phyloP scores from a whole-genome alignment of 2,797 vertebrate species.

The Agapornis canus region DNA sequence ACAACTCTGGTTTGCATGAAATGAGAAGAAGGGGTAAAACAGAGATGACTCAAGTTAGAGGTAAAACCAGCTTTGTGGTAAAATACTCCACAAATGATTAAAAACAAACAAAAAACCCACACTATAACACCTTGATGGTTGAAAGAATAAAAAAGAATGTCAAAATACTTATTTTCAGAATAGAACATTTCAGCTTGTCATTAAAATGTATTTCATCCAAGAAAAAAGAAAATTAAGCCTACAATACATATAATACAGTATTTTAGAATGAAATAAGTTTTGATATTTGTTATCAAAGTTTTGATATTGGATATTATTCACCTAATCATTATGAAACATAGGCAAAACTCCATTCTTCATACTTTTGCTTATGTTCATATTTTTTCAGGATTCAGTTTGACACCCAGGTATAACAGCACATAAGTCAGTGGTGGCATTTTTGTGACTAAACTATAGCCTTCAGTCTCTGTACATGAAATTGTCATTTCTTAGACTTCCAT shows the following conservation, averaged over 20 bases:
- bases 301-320: not conserved
- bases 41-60: not conserved
- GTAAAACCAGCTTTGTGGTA: not conserved
- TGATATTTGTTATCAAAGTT: not conserved
- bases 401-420: not conserved
- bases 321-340: not conserved
- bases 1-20: not conserved
- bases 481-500: not conserved
- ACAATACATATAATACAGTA: not conserved
- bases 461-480: not conserved
- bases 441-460: not conserved
- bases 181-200: not conserved
- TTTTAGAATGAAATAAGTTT: not conserved
- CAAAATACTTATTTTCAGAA: not conserved
- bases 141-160: not conserved
- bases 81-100: rapidly evolving
- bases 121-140: rapidly evolving
- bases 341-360: not conserved
- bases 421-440: not conserved
- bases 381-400: not conserved
- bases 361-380: not conserved
- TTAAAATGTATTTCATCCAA: not conserved
- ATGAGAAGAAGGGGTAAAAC: not conserved
- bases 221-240: not conserved
- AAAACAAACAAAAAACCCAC: not conserved